phyloP scores from a whole-genome alignment of 2,797 vertebrate genomes.

The Hafferia zeledoni region DNA sequence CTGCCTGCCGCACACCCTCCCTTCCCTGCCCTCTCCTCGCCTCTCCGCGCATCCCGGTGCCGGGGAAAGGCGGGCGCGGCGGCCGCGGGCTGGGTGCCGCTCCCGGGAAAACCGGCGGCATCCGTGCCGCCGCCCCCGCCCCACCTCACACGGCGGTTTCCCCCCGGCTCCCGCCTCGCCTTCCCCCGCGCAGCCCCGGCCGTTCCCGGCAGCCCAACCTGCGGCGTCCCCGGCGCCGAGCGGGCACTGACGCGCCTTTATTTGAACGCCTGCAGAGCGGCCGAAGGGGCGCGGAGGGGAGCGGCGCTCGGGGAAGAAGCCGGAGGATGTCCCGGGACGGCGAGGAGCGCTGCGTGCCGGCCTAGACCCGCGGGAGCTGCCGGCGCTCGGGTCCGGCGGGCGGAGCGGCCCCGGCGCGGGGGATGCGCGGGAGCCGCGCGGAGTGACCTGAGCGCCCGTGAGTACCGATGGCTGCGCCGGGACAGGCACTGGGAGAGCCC shows the following conservation, averaged over 20 bases:
- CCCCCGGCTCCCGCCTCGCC: neutral
- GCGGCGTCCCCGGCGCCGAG: neutral
- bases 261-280: constrained; percentile 9
- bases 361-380: constrained; percentile 10
- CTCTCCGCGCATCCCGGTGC: neutral
- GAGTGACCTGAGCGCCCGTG: neutral
- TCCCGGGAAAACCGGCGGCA: neutral
- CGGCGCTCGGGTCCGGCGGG: neutral
- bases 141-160: neutral
- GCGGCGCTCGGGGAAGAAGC: neutral
- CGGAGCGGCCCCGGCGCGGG: neutral
- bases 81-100: neutral
- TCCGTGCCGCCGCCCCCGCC: neutral
- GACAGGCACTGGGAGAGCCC: neutral
- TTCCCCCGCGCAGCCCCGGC: neutral
- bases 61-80: neutral
- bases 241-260: constrained; percentile 1
- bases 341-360: neutral
- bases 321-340: constrained; percentile 19
- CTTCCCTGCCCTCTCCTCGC: neutral
- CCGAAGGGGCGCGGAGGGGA: neutral
- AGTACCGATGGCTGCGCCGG: neutral
- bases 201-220: neutral
- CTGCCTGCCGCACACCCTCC: neutral
- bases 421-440: neutral